These are phyloP conservation scores for Crambe crambe DNA, from an alignment of 37 sponge, comb jelly and placozoan genomes.

Conservation along the genomic window DNA sequence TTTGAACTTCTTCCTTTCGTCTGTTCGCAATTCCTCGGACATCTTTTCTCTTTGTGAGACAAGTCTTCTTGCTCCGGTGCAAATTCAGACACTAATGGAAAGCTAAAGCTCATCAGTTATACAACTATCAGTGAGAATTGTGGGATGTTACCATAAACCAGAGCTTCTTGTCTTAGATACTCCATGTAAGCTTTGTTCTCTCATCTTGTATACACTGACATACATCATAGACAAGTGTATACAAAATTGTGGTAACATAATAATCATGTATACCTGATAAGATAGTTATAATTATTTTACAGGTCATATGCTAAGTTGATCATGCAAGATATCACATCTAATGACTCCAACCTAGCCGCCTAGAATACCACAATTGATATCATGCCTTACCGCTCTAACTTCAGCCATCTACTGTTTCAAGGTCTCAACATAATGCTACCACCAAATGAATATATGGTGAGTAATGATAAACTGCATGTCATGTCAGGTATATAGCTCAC, in stretches of 20 bases:
- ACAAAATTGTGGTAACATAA: no score
- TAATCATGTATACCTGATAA: background rate
- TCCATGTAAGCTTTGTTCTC: conserved; percentile 70
- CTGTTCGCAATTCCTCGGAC: no score
- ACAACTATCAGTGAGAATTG: no score
- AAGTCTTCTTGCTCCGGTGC: conserved; percentile 54
- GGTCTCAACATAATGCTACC: conserved; percentile 29
- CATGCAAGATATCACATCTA: no score
- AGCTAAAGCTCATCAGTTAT: background rate
- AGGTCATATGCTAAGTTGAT: no score
- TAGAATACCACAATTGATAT: conserved; percentile 9
- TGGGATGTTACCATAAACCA: conserved; percentile 71
- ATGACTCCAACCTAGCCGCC: conserved; percentile 71
- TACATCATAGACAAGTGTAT: no score
- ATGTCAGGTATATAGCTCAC: conserved; percentile 48
- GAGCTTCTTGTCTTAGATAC: conserved; percentile 92
- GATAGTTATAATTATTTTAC: no score
- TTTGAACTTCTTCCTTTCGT: no score
- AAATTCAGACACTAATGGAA: background rate
- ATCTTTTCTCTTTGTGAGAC: conserved; percentile 63
- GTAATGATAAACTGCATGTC: background rate
- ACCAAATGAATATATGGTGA: background rate
- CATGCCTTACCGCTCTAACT: conserved; percentile 56
- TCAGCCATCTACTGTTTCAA: conserved; percentile 74
- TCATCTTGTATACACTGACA: conserved; percentile 63